phyloP scores from a whole-genome alignment of 2,888 invertebrate species.

The Sinodicranocentrus sp. region DNA sequence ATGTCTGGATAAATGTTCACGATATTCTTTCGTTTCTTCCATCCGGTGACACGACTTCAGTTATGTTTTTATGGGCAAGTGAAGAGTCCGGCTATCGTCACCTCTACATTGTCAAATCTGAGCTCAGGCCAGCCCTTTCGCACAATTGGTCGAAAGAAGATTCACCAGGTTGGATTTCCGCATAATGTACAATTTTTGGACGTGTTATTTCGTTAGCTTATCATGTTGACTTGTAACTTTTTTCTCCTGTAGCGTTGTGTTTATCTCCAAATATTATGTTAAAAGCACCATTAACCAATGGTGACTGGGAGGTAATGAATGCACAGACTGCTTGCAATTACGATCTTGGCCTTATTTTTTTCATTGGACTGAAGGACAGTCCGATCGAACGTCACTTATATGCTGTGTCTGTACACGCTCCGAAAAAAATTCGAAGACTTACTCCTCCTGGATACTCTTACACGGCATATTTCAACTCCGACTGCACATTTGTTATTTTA shows the following conservation, averaged over 20 bases:
- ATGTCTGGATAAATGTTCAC: slow-evolving; percentile 95
- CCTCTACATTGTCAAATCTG: slow-evolving; percentile 88
- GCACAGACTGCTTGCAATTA: slow-evolving; percentile 93
- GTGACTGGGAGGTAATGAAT: slow-evolving; percentile 96
- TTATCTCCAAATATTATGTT: slow-evolving; percentile 70
- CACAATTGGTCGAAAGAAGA: slow-evolving; percentile 63
- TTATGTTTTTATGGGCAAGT: slow-evolving; percentile 93
- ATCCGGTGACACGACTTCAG: slow-evolving; percentile 79
- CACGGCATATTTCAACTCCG: slow-evolving; percentile 87
- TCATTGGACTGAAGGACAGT: slow-evolving; percentile 92
- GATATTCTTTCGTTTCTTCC: slow-evolving; percentile 92
- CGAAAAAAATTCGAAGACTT: slow-evolving; percentile 82
- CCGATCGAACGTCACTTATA: slow-evolving; percentile 96
- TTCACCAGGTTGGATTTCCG: slow-evolving; percentile 54
- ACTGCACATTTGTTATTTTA: slow-evolving; percentile 80
- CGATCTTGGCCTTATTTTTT: slow-evolving; percentile 89
- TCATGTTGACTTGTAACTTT: neutral
- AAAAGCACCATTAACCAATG: slow-evolving; percentile 84
- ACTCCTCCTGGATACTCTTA: slow-evolving; percentile 84
- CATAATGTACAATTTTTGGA: neutral
- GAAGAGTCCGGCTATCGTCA: slow-evolving; percentile 95
- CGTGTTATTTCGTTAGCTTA: no score
- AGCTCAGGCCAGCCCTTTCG: slow-evolving; percentile 78
- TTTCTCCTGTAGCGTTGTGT: slow-evolving; percentile 61
- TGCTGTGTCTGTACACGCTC: slow-evolving; percentile 86